Evolutionary conservation across 2,888 invertebrate genomes (phyloP).

Genomic region (Drepanosiphum platanoidis): DNA sequence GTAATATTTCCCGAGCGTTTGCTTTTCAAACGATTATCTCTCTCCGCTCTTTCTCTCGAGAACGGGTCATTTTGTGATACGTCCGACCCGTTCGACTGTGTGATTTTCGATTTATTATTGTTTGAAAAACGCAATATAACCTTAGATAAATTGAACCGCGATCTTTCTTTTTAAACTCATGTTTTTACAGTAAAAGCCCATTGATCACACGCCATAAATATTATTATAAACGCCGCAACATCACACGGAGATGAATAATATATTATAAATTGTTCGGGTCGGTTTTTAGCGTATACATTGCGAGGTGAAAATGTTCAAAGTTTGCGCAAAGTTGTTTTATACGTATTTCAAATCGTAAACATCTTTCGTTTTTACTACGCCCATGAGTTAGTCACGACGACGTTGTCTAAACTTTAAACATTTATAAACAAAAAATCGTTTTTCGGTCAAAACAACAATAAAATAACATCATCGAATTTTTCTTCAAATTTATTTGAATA

Average conservation of each 20-base stretch:
- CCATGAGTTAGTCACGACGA: too few relatives aligned
- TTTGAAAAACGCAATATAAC: background rate
- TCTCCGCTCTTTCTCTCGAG: background rate
- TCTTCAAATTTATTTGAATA: too few relatives aligned
- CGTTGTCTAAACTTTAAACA: too few relatives aligned
- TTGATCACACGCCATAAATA: constrained; percentile 13
- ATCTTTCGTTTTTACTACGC: too few relatives aligned
- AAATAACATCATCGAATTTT: too few relatives aligned
- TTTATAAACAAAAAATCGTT: too few relatives aligned
- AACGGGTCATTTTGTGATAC: constrained; percentile 14
- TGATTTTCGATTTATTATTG: constrained; percentile 38
- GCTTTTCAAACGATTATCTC: background rate
- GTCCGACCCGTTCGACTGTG: constrained; percentile 12
- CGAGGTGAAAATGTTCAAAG: too few relatives aligned
- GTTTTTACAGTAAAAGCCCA: constrained; percentile 5
- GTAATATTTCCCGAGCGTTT: background rate
- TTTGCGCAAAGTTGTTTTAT: too few relatives aligned
- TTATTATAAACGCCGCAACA: background rate
- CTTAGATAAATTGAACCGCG: background rate
- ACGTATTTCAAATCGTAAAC: too few relatives aligned
- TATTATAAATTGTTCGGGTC: background rate
- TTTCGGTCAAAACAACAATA: too few relatives aligned
- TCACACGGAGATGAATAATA: background rate
- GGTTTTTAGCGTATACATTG: too few relatives aligned
- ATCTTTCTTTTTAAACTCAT: constrained; percentile 17